Evolutionary conservation across 2,113 vertebrate genomes (phyloP).

Genomic region (Pica pica): DNA sequence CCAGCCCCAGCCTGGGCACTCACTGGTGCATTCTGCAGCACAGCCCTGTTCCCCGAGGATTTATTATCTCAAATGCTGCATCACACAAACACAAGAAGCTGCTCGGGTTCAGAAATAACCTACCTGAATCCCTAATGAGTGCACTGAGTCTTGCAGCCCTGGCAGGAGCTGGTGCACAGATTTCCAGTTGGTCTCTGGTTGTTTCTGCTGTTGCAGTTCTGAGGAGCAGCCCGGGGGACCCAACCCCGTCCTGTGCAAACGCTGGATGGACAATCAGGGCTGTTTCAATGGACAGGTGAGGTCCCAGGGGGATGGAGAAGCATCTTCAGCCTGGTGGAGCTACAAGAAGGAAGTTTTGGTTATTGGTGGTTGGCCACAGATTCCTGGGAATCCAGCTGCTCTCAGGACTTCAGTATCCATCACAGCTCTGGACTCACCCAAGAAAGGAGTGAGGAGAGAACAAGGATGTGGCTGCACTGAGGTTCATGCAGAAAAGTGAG

Average conservation of each 20-base stretch:
- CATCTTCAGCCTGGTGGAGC: background rate
- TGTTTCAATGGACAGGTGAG: no score
- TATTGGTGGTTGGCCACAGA: background rate
- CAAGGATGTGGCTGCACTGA: background rate
- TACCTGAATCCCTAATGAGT: background rate
- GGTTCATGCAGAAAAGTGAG: background rate
- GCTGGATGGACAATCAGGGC: background rate
- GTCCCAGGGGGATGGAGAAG: background rate
- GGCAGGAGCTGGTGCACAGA: background rate
- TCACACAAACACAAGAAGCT: background rate
- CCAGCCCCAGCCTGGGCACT: background rate
- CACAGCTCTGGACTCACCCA: background rate
- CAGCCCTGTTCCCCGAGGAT: background rate
- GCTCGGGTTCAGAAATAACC: background rate
- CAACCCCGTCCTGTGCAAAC: fast-evolving
- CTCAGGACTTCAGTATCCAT: background rate
- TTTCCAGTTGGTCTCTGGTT: background rate
- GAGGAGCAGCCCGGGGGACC: background rate
- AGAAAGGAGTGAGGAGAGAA: background rate
- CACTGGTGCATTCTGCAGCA: background rate
- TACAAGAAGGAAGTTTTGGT: background rate
- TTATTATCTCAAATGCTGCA: background rate
- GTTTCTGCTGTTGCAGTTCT: background rate
- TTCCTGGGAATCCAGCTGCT: background rate
- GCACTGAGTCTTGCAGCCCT: background rate